These are phyloP conservation scores for Dolichopus griseipennis DNA, from an alignment of 2,888 invertebrate species.

Conservation along the genomic window DNA sequence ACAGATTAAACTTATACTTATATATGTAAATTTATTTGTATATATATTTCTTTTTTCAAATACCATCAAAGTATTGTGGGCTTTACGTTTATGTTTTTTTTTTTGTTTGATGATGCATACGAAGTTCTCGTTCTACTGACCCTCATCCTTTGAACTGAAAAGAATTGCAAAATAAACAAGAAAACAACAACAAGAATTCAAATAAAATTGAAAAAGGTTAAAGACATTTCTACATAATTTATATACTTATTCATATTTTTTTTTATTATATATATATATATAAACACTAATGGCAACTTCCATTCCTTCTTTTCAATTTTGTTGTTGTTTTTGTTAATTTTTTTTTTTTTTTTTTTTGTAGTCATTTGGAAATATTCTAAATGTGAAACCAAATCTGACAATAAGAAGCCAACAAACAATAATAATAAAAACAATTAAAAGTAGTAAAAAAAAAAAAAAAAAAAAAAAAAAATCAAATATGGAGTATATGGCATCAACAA, in stretches of 20 bases:
- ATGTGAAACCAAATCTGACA: not conserved
- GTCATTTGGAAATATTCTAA: not conserved
- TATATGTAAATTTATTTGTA: too few relatives aligned
- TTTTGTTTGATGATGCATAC: not conserved
- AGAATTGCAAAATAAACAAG: not conserved
- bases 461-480: not conserved
- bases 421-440: not conserved
- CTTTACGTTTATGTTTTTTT: not conserved
- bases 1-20: too few relatives aligned
- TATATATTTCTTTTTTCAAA: not conserved
- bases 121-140: not conserved
- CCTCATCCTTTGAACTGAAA: not conserved
- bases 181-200: not conserved
- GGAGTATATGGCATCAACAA: not conserved
- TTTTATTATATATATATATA: not conserved
- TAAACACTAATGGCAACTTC: too few relatives aligned
- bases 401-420: conserved; percentile 4
- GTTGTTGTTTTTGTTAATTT: not conserved
- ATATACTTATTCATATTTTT: not conserved
- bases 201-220: not conserved
- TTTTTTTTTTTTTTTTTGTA: not conserved
- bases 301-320: not conserved
- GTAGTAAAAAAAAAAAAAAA: not conserved
- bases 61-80: not conserved
- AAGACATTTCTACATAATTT: not conserved